These are phyloP conservation scores for Agriopis leucophaearia DNA, from an alignment of 2,888 invertebrate species.

Conservation along the genomic window DNA sequence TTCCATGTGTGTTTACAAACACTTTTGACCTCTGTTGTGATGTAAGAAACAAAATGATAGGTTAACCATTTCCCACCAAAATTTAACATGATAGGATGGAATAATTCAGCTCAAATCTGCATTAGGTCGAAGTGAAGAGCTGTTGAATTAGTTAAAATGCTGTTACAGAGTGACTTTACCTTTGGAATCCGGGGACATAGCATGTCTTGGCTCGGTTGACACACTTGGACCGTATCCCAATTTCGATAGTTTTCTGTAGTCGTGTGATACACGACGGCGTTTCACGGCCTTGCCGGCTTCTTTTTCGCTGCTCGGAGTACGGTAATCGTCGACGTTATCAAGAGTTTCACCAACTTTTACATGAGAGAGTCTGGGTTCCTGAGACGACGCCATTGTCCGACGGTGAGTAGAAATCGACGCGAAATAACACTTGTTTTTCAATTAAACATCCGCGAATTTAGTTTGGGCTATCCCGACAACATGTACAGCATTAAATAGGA, in stretches of 20 bases:
- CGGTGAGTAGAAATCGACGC: slow-evolving; percentile 65
- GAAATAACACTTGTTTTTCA: slow-evolving; percentile 66
- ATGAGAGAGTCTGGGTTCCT: slow-evolving; percentile 74
- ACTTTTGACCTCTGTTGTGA: slow-evolving; percentile 79
- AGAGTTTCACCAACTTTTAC: slow-evolving; percentile 81
- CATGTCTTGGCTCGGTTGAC: slow-evolving; percentile 74
- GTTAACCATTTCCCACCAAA: slow-evolving; percentile 84
- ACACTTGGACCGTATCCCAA: slow-evolving; percentile 80
- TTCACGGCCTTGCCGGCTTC: slow-evolving; percentile 78
- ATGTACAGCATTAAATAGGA: slow-evolving; percentile 57
- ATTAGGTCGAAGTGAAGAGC: slow-evolving; percentile 15
- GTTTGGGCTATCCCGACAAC: slow-evolving; percentile 60
- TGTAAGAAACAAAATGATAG: slow-evolving; percentile 77
- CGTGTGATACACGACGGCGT: slow-evolving; percentile 78
- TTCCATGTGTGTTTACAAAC: slow-evolving; percentile 80
- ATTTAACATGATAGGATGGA: slow-evolving; percentile 48
- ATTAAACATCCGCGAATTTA: slow-evolving; percentile 67
- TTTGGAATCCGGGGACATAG: slow-evolving; percentile 71
- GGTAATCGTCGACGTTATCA: slow-evolving; percentile 66
- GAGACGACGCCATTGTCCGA: slow-evolving; percentile 85
- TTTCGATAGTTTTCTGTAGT: slow-evolving; percentile 80
- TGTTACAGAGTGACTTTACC: slow-evolving; percentile 57
- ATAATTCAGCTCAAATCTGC: slow-evolving; percentile 17
- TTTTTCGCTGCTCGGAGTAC: slow-evolving; percentile 65
- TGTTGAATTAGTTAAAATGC: slow-evolving; percentile 16